Evolutionary conservation across 2,888 invertebrate species (phyloP).

Genomic region (Boloria euphrosyne): DNA sequence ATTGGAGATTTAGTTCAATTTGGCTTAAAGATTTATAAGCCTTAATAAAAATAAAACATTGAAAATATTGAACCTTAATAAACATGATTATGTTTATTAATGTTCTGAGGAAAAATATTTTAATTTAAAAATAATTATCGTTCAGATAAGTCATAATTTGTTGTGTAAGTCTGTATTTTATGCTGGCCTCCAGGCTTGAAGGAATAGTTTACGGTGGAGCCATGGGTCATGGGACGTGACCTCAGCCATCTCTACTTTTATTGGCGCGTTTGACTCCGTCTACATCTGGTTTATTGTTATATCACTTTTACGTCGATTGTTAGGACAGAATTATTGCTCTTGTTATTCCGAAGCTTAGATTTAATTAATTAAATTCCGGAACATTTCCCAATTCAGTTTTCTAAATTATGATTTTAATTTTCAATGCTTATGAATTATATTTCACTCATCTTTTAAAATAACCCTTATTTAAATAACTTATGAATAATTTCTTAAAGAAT

Average conservation of each 20-base stretch:
- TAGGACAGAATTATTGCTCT: background rate
- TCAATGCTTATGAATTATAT: too few species aligned
- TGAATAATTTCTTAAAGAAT: background rate
- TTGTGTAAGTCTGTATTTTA: slow-evolving; percentile 19
- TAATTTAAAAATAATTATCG: too few species aligned
- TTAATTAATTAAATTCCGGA: background rate
- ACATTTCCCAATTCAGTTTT: too few species aligned
- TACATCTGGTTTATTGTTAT: slow-evolving; percentile 27
- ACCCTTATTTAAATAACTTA: too few species aligned
- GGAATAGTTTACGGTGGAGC: slow-evolving; percentile 42
- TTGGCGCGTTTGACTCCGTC: slow-evolving; percentile 32
- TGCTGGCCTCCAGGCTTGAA: slow-evolving; percentile 26
- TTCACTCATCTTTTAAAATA: too few species aligned
- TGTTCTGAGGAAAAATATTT: background rate
- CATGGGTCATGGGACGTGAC: slow-evolving; percentile 43
- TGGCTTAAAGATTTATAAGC: too few species aligned
- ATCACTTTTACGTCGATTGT: slow-evolving; percentile 29
- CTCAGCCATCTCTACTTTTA: slow-evolving; percentile 41
- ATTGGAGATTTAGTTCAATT: too few species aligned
- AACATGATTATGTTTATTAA: background rate
- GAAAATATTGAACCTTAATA: too few species aligned
- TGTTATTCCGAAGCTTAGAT: background rate
- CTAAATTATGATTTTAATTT: background rate
- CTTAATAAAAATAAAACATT: background rate
- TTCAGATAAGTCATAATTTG: background rate